phyloP scores from a whole-genome alignment of 35 echinoderm and acorn worm species.

The Apostichopus californicus region DNA sequence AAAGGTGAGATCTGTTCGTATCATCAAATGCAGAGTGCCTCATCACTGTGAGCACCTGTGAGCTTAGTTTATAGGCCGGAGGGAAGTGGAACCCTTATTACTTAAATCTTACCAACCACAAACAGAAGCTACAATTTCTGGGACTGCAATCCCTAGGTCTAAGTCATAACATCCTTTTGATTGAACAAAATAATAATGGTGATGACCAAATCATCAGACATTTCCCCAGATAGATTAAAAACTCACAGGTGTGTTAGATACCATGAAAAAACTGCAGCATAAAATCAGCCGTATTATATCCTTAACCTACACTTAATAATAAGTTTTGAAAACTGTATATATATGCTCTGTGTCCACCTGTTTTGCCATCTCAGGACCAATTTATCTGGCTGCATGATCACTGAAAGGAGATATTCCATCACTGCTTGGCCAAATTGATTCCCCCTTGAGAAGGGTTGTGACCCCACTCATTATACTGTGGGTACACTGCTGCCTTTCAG shows the following conservation, averaged over 20 bases:
- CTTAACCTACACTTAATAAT: not conserved
- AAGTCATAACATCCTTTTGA: not conserved
- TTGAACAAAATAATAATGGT: not conserved
- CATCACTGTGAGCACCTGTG: too few species aligned
- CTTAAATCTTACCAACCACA: too few species aligned
- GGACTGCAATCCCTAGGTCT: not conserved
- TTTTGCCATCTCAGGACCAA: not conserved
- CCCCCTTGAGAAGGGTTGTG: not conserved
- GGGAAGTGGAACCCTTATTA: too few species aligned
- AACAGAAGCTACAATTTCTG: too few species aligned
- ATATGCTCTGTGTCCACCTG: not conserved
- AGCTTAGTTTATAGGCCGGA: too few species aligned
- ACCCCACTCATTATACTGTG: not conserved
- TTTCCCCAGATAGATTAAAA: not conserved
- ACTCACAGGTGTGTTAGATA: not conserved
- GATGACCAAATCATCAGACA: not conserved
- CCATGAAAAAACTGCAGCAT: not conserved
- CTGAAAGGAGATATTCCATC: not conserved
- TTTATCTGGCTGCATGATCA: conserved; percentile 16
- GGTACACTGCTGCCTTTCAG: not conserved
- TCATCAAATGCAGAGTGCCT: too few species aligned
- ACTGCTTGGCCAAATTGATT: not conserved
- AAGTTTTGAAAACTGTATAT: too few species aligned
- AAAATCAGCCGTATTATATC: not conserved
- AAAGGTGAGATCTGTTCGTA: too few species aligned